Evolutionary conservation across 2,113 vertebrate genomes (phyloP).

Genomic region (Oryzias celebensis): DNA sequence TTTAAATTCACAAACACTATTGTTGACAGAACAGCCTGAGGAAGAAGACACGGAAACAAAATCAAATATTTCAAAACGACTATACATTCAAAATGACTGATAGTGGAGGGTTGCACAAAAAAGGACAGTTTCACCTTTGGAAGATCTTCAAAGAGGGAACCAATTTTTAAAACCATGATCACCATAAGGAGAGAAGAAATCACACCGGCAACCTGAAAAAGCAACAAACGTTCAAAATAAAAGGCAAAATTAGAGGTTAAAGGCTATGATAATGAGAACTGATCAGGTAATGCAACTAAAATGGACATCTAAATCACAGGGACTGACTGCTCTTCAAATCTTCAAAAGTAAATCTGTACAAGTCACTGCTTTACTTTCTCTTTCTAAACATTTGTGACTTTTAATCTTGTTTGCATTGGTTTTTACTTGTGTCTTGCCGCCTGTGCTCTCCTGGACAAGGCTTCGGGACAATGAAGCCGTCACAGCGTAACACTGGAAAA

Average conservation of each 20-base stretch:
- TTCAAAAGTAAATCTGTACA: too few species aligned
- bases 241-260: not conserved
- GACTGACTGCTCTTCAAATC: too few species aligned
- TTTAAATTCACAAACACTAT: conserved; percentile 89
- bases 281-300: too few species aligned
- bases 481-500: conserved; percentile 90
- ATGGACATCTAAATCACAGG: too few species aligned
- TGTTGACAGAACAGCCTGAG: conserved; percentile 87
- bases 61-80: not conserved
- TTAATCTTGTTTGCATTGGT: not conserved
- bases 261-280: too few species aligned
- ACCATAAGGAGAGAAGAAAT: conserved; percentile 86
- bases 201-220: conserved; percentile 80
- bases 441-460: conserved; percentile 89
- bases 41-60: not conserved
- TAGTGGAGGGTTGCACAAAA: not conserved
- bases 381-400: conserved; percentile 4
- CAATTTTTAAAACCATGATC: conserved; percentile 86
- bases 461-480: conserved; percentile 91
- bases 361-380: too few species aligned
- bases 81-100: too few species aligned
- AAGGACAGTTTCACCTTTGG: conserved; percentile 82
- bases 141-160: conserved; percentile 85
- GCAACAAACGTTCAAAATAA: not conserved
- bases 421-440: conserved; percentile 90